Evolutionary conservation across 2,113 vertebrate species (phyloP), one percentile per base, ranked within the genome.

Genomic region (Hemiscyllium ocellatum): DNA sequence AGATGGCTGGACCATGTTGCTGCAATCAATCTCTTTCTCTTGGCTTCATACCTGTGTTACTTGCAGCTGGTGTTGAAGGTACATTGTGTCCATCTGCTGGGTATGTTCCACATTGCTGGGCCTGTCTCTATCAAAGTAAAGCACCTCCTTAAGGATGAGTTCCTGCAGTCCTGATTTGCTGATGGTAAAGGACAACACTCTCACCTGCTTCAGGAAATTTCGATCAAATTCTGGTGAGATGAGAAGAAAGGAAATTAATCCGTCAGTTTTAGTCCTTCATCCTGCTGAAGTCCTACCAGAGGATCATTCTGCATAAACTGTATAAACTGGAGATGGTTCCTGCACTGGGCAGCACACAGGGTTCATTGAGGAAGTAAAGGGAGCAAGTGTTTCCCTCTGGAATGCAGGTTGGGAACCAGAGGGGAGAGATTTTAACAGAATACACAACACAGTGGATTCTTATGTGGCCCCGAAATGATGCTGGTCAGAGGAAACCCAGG

Each of bases 101-200:
- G 96, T 97, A 66, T 95, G 85, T 96, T 96, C 97, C 76, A 96
- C 97, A 94, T 42, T 96, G 96, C 98, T 96, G 50, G 98, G 95
- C 15, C 97, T 96, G 3, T 96, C 96, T 68, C 96, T 93, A 72
- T 98, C 97, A 0, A 96, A 87, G 29, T 96, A 96, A 96, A 98
- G 89, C 70, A 98, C 96, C 96, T 98, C 97, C 20, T 97, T 96
- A 96, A 98, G 96, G 96, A 98, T 96, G 96, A 98, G 96, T 95
- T 98, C 97, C 96, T 98, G 97, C 76, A 98, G 96, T 76, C 98
- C 97, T 19, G 97, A 96, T 50, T 96, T 95, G 96, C 98, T 97
- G 91, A 97, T 96, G 87, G 98, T 97, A 96, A 98, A 96, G 96
- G 98, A 98, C 83, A 98, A 96, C 29, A 98, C 96, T 26, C 96